Evolutionary conservation across 2,113 vertebrate species (phyloP), one percentile per base, ranked within the genome.

Genomic region (Vimba vimba): DNA sequence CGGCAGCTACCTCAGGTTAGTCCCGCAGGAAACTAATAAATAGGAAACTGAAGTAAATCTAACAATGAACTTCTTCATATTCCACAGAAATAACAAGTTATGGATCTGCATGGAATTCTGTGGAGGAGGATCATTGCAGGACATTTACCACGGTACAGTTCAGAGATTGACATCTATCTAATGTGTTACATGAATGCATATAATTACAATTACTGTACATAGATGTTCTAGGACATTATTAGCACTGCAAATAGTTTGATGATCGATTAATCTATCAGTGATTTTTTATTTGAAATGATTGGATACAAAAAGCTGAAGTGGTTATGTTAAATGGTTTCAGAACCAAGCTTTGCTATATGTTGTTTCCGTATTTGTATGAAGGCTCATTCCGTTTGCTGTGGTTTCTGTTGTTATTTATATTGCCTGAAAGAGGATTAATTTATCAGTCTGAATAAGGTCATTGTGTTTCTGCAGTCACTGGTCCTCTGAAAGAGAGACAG

Each of bases 71-170:
- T 33, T 71, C 39, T 79, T 78, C 7, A 25, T 57, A 55, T 82
- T 73, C 6, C 69, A 62, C 90, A 95, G 95, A 91, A 95, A 95
- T 79, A 94, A 94, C 79, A 94, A 95, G 25, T 74, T 96, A 83
- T 96, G 95, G 95, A 96, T 96, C 83, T 96, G 94, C 89, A 95
- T 96, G 95, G 95, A 95, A 84, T 96, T 93, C 88, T 96, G 95
- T 15, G 94, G 94, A 68, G 94, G 95, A 68, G 95, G 95, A 0
- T 96, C 95, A 6, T 79, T 96, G 83, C 95, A 96, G 79, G 95
- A 96, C 87, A 94, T 96, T 85, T 96, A 96, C 84, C 94, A 95
- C 1, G 93, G 95, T 96, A 90, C 91, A 66, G 95, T 96, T 90
- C 91, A 66, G 1, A 30, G 55, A 25, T 2, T n/a, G 8, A 23